Percentiles rank a stretch among this genome's conserved stretches.
Evolutionary conservation across 2,113 vertebrate species (phyloP).

Genomic region (Riparia riparia): DNA sequence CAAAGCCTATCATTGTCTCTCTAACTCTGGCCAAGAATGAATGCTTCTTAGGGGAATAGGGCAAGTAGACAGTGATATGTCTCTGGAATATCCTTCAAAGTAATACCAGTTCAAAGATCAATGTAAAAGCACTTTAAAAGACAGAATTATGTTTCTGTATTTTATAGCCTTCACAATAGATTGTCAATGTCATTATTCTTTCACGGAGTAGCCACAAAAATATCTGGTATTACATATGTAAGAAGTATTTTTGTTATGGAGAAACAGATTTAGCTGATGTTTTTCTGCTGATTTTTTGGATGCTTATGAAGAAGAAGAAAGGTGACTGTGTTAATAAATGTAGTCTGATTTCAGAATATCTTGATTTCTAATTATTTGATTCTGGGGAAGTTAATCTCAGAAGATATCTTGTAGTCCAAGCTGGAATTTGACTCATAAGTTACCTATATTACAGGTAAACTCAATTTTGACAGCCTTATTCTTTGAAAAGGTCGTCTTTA

Average conservation of each 20-base stretch:
- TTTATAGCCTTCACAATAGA: neutral
- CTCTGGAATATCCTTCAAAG: neutral
- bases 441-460: neutral
- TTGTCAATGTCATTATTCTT: neutral
- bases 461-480: neutral
- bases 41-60: neutral
- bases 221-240: neutral
- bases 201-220: neutral
- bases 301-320: neutral
- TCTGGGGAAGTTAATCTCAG: neutral
- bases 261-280: neutral
- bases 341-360: neutral
- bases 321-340: neutral
- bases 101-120: neutral
- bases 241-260: neutral
- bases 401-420: neutral
- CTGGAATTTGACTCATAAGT: neutral
- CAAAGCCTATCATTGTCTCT: neutral
- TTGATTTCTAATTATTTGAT: neutral
- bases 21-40: neutral
- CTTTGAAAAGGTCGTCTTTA: neutral
- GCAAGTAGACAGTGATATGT: neutral
- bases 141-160: neutral
- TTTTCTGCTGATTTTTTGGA: neutral
- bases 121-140: neutral